Evolutionary conservation across 2,113 vertebrate genomes (phyloP).

Genomic region (Gambusia affinis): DNA sequence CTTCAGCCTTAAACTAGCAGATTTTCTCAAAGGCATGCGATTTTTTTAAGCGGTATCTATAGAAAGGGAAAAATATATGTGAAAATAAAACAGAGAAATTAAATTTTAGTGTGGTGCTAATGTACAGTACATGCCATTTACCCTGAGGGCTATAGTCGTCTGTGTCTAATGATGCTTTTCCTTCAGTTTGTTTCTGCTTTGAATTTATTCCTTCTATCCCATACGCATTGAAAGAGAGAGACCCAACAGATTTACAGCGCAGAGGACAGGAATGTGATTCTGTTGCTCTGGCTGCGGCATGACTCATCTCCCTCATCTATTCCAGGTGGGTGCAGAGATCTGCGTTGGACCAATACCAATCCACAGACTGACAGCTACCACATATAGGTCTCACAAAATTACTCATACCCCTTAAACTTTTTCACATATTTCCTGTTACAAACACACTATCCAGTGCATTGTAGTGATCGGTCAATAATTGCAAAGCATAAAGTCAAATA

Average conservation of each 20-base stretch:
- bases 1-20: no score
- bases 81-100: conserved; percentile 16
- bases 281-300: conserved; percentile 53
- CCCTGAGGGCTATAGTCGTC: conserved; percentile 50
- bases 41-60: not conserved
- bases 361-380: conserved; percentile 33
- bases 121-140: conserved; percentile 42
- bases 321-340: conserved; percentile 43
- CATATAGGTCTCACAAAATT: not conserved
- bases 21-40: no score
- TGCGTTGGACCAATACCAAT: conserved; percentile 4
- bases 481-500: not conserved
- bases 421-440: not conserved
- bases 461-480: not conserved
- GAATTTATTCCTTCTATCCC: conserved; percentile 24
- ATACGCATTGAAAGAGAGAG: conserved; percentile 7
- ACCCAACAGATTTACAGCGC: conserved; percentile 45
- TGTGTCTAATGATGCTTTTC: conserved; percentile 50
- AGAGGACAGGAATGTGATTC: conserved; percentile 37
- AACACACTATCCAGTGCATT: not conserved
- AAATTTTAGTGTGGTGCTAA: conserved; percentile 28
- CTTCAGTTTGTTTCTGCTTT: conserved; percentile 27
- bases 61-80: not conserved
- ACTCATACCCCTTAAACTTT: not conserved
- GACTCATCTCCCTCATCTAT: conserved; percentile 50